Percentiles rank a stretch among this genome's conserved stretches.
Evolutionary conservation across 2,888 invertebrate species (phyloP).

Genomic region (Selenia dentaria): DNA sequence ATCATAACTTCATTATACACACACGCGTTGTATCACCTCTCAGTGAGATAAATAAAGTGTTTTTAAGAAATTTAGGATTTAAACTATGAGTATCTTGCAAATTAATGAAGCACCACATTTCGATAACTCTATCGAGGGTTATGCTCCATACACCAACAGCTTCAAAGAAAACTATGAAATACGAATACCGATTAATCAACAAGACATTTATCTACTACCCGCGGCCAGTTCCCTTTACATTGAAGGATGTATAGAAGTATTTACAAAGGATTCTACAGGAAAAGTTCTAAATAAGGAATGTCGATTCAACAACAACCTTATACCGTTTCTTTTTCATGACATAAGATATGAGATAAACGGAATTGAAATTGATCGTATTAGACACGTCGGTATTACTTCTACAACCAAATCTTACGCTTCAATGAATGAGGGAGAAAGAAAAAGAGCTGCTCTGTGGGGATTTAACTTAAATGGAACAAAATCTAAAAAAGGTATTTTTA

Average conservation of each 20-base stretch:
- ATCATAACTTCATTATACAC: too few species aligned
- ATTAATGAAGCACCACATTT: background rate
- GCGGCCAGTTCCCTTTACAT: conserved; percentile 18
- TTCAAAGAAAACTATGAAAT: conserved; percentile 31
- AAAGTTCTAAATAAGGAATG: background rate
- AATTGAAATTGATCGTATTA: background rate
- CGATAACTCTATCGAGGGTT: conserved; percentile 5
- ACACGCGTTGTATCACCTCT: too few species aligned
- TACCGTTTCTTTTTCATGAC: conserved; percentile 14
- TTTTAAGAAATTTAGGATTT: conserved; percentile 23
- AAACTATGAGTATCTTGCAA: conserved; percentile 9
- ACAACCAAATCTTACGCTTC: conserved; percentile 48
- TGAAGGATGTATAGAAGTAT: conserved; percentile 1
- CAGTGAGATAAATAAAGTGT: conserved; percentile 24
- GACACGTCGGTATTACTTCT: conserved; percentile 15
- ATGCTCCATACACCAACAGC: conserved; percentile 16
- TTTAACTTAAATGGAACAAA: conserved; percentile 8
- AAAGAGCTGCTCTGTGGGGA: conserved; percentile 34
- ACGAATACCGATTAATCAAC: conserved; percentile 28
- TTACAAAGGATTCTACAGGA: background rate
- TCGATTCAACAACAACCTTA: conserved; percentile 5
- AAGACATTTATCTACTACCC: conserved; percentile 31
- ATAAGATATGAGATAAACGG: conserved; percentile 8
- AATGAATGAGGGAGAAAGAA: conserved; percentile 37
- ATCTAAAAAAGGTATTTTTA: background rate